Evolutionary conservation across 2,113 vertebrate species (phyloP).

Genomic region (Chrysochloris asiatica): DNA sequence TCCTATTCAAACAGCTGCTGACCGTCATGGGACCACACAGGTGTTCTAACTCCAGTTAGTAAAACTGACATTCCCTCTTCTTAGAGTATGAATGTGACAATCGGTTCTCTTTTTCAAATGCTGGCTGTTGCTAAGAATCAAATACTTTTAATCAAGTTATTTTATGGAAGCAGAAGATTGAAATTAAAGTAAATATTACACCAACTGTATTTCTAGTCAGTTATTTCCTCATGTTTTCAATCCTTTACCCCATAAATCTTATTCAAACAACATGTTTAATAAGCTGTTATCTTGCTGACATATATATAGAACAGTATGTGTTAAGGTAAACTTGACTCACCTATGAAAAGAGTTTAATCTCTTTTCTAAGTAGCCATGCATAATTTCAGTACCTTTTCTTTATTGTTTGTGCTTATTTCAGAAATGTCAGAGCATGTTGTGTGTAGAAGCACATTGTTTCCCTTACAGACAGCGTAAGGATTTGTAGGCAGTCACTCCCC

Average conservation of each 20-base stretch:
- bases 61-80: not conserved
- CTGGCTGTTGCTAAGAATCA: not conserved
- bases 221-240: not conserved
- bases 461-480: not conserved
- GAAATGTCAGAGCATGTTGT: not conserved
- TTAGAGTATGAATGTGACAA: not conserved
- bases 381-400: not conserved
- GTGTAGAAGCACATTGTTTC: not conserved
- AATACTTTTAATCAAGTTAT: not conserved
- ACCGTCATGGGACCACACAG: too few relatives aligned
- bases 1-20: not conserved
- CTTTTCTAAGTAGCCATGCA: not conserved
- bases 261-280: not conserved
- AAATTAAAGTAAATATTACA: slow-evolving; percentile 18
- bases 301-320: not conserved
- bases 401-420: not conserved
- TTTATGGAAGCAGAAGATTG: not conserved
- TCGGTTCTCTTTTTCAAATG: not conserved
- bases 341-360: not conserved
- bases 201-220: not conserved
- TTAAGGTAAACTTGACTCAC: not conserved
- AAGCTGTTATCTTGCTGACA: not conserved
- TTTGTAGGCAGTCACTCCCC: not conserved
- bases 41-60: not conserved
- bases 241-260: not conserved